Conservation (phyloP, 2,113 vertebrate genomes). For the Ptychochromis oligacanthus region DNA sequence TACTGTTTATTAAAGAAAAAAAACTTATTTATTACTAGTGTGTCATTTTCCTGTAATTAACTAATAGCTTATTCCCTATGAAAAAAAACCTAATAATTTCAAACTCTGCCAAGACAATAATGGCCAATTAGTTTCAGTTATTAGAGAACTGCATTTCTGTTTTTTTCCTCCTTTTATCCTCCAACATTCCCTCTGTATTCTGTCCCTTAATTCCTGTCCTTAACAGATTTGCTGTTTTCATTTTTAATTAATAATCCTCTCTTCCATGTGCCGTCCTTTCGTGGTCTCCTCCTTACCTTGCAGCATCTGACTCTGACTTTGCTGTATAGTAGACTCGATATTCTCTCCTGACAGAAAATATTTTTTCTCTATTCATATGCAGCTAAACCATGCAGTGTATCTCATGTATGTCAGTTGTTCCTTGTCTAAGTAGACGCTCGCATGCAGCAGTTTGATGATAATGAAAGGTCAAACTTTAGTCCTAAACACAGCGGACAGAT, state of each 20-base stretch:
- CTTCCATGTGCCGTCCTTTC: neutral
- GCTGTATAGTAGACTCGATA: neutral
- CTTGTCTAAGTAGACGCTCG: neutral
- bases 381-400: neutral
- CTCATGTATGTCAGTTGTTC: neutral
- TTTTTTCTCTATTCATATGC: neutral
- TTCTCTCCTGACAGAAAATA: neutral
- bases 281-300: neutral
- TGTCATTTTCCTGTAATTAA: slow-evolving; percentile 2
- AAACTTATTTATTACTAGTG: neutral
- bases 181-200: neutral
- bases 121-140: neutral
- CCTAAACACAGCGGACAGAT: slow-evolving; percentile 28
- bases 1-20: neutral
- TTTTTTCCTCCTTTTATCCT: neutral
- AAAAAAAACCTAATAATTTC: neutral
- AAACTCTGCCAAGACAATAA: neutral
- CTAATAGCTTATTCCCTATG: neutral
- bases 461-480: slow-evolving; percentile 44
- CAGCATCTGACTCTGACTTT: neutral
- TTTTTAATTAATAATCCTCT: slow-evolving; percentile 33
- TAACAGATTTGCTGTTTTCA: neutral
- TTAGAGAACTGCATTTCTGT: neutral
- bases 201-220: slow-evolving; percentile 4
- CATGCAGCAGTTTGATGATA: slow-evolving; percentile 11